phyloP scores from a whole-genome alignment of 2,797 vertebrate species.

The Periophthalmus magnuspinnatus region DNA sequence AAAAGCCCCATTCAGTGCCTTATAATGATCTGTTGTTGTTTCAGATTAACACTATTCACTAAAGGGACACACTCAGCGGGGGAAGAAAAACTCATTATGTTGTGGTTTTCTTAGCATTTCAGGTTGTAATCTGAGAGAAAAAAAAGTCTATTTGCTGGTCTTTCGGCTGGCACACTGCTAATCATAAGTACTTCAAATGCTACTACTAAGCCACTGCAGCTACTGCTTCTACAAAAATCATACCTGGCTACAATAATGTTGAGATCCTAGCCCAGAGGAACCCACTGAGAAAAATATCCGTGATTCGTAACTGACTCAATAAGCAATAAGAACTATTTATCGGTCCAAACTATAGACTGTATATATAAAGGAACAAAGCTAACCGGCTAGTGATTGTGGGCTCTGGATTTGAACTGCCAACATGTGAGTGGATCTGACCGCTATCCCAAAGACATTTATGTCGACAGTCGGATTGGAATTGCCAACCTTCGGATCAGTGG shows the following conservation, averaged over 20 bases:
- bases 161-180: neutral
- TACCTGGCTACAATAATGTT: neutral
- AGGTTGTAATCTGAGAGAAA: neutral
- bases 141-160: neutral
- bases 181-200: neutral
- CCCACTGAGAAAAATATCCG: too few relatives aligned
- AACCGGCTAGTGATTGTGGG: too few relatives aligned
- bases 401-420: too few relatives aligned
- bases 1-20: neutral
- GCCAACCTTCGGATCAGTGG: too few relatives aligned
- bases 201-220: neutral
- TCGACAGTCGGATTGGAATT: too few relatives aligned
- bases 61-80: conserved; percentile 26
- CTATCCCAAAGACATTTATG: too few relatives aligned
- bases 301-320: too few relatives aligned
- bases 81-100: conserved; percentile 44
- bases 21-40: neutral
- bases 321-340: too few relatives aligned
- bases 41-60: conserved; percentile 6
- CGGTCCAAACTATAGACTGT: too few relatives aligned
- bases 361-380: too few relatives aligned
- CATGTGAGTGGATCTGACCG: too few relatives aligned
- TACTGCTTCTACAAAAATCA: neutral
- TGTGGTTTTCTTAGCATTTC: conserved; percentile 38
- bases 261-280: too few relatives aligned